Conservation (phyloP, 2,888 invertebrate genomes). For the Eurois occulta region DNA sequence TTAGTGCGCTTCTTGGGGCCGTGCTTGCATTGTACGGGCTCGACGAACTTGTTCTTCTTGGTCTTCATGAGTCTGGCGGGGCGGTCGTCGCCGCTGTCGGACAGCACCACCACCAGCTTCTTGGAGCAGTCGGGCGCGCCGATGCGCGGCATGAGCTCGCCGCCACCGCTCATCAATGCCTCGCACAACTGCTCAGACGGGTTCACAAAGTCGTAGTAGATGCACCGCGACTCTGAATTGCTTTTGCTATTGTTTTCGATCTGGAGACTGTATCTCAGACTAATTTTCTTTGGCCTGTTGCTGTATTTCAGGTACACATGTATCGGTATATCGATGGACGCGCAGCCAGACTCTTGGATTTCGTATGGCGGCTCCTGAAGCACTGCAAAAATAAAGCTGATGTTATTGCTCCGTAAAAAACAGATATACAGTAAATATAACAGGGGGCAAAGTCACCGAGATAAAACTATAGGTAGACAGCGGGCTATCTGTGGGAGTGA, state of each 20-base stretch:
- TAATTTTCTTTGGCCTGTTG: conserved; percentile 85
- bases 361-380: conserved; percentile 89
- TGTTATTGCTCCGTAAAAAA: conserved; percentile 69
- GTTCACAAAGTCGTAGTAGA: conserved; percentile 86
- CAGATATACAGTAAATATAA: conserved; percentile 61
- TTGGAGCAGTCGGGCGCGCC: conserved; percentile 69
- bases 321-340: conserved; percentile 87
- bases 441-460: conserved; percentile 73
- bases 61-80: conserved; percentile 67
- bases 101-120: conserved; percentile 78
- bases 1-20: conserved; percentile 73
- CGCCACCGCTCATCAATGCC: conserved; percentile 85
- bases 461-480: conserved; percentile 72
- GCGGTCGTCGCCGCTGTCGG: conserved; percentile 75
- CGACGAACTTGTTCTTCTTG: conserved; percentile 81
- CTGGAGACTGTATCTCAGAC: conserved; percentile 84
- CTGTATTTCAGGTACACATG: conserved; percentile 87
- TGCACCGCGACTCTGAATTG: conserved; percentile 82
- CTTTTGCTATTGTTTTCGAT: conserved; percentile 84
- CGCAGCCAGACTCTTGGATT: conserved; percentile 88
- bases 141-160: conserved; percentile 81
- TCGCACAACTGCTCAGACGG: conserved; percentile 82
- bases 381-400: conserved; percentile 78
- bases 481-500: conserved; percentile 78
- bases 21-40: conserved; percentile 81